These are phyloP conservation scores for Siderastrea siderea DNA, from an alignment of 92 coral and sea anemone genomes.

Conservation along the genomic window DNA sequence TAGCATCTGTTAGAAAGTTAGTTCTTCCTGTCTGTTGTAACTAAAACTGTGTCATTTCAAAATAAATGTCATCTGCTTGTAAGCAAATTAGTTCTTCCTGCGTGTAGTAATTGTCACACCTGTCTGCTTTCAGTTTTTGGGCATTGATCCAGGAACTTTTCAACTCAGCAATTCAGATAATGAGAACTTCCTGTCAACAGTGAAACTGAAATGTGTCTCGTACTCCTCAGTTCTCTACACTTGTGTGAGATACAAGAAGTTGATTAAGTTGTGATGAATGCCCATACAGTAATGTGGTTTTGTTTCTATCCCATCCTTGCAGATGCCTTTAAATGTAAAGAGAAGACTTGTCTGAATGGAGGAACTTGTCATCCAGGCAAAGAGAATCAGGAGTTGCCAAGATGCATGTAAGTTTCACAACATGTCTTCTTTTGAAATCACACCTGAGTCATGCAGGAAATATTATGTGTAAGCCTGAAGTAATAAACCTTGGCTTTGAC, in stretches of 20 bases:
- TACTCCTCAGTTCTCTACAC: background rate
- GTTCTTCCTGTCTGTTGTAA: background rate
- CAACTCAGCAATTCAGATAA: background rate
- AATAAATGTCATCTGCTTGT: no score
- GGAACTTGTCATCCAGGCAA: slow-evolving; percentile 69
- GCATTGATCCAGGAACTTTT: background rate
- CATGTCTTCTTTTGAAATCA: background rate
- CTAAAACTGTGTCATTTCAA: background rate
- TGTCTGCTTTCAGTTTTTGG: background rate
- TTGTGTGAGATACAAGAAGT: no score
- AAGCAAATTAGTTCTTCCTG: background rate
- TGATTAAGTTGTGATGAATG: background rate
- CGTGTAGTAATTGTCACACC: background rate
- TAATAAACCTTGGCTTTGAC: no score
- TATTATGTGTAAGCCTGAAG: no score
- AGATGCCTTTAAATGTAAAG: slow-evolving; percentile 74
- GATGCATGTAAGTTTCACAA: slow-evolving; percentile 76
- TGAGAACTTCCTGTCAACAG: slow-evolving; percentile 1
- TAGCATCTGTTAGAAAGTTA: background rate
- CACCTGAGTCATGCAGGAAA: background rate
- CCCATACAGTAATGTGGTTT: slow-evolving; percentile 1
- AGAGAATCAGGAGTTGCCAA: slow-evolving; percentile 52
- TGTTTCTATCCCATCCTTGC: slow-evolving; percentile 1
- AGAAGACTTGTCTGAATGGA: slow-evolving; percentile 64
- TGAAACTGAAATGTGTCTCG: background rate